Evolutionary conservation across 1,140 invertebrate genomes (phyloP), one percentile per base, ranked within the genome.

Genomic region (Campodea augens): DNA sequence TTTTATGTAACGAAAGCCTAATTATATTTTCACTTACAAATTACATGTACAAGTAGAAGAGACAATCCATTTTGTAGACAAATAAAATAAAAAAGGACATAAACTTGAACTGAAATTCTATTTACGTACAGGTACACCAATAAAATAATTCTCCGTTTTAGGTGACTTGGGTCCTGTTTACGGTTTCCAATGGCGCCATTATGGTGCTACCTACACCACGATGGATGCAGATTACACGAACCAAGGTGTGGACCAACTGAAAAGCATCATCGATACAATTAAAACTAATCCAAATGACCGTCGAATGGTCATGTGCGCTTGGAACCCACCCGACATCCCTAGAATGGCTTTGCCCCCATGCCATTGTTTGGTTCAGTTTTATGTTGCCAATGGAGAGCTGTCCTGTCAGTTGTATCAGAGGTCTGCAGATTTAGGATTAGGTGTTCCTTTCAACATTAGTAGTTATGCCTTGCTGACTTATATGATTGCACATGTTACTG

Each of bases 181-280:
- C 71, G 96, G 96, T 0, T 99, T 98, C 58, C 96, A 99, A 60
- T 99, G 96, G 96, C 70, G 95, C 45, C 92, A 99, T 64, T 98
- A 81, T 72, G 96, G 96, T 25, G 92, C 93, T 2, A 64, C 89
- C 54, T 99, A 99, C 62, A 65, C 69, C 32, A 74, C 82, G 52
- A 85, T 85, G 70, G 66, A 84, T 51, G 70, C 79, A 38, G 80
- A 98, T 65, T 96, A 96, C 56, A 67, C 56, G 20, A 77, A 76
- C 22, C 67, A 97, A 67, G 96, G 96, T 40, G 71, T 89, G 47
- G 88, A 99, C 65, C 95, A 99, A 63, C 61, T 99, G 20, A 55
- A 61, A 36, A 68, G 89, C 47, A 71, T 96, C 5, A 90, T 95
- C 54, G 53, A 85, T 2, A 81, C 74, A 24, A 81, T 98, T 29